These are phyloP conservation scores for Lasioglossum calceatum DNA, from an alignment of 2,888 invertebrate genomes.

Conservation along the genomic window DNA sequence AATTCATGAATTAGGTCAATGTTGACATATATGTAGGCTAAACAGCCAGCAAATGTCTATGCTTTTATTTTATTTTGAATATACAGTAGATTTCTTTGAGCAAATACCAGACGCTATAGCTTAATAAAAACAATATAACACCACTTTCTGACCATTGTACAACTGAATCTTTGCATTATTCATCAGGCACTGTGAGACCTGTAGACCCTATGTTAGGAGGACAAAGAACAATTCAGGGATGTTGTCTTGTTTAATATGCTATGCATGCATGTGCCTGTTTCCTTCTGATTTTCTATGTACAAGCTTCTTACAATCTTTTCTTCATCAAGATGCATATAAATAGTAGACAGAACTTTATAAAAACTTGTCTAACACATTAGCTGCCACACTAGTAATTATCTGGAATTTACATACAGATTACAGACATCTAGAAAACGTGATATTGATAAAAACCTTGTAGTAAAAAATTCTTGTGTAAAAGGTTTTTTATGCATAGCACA, in stretches of 20 bases:
- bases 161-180: constrained; percentile 72
- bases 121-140: constrained; percentile 67
- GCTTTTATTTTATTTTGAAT: constrained; percentile 51
- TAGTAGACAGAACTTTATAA: constrained; percentile 13
- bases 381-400: neutral
- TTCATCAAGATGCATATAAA: constrained; percentile 35
- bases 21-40: neutral
- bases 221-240: constrained; percentile 67
- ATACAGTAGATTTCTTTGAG: constrained; percentile 46
- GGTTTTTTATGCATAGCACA: neutral
- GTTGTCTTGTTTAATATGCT: constrained; percentile 66
- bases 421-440: neutral
- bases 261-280: constrained; percentile 57
- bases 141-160: constrained; percentile 65
- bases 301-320: constrained; percentile 50
- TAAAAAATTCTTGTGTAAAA: neutral
- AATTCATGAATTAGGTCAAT: neutral
- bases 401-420: constrained; percentile 1
- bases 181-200: constrained; percentile 68
- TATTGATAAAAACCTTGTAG: neutral
- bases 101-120: constrained; percentile 48
- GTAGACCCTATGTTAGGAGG: constrained; percentile 60
- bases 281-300: constrained; percentile 49
- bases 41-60: constrained; percentile 21
- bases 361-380: neutral